Percentiles rank a stretch among this genome's conserved stretches.
phyloP scores from a whole-genome alignment of 2,888 invertebrate species.

The Deroplatys truncata region DNA sequence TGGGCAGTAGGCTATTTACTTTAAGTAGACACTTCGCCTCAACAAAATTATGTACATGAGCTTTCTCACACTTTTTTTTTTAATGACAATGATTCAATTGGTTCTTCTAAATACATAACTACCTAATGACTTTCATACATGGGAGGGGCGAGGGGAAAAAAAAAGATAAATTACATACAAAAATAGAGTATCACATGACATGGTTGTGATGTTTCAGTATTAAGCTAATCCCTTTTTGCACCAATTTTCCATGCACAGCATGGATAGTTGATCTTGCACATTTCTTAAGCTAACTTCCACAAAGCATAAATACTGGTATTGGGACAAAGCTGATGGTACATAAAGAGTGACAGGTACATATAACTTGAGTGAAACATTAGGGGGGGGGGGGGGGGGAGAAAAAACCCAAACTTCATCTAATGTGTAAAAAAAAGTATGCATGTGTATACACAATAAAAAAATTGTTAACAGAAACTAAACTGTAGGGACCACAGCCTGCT shows the following conservation, averaged over 20 bases:
- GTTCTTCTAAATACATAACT: neutral
- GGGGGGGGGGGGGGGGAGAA: no score
- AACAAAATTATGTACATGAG: neutral
- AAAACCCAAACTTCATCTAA: neutral
- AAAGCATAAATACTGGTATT: neutral
- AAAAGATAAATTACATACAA: constrained; percentile 5
- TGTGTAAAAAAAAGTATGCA: neutral
- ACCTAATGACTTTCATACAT: neutral
- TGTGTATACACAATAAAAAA: neutral
- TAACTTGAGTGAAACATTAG: neutral
- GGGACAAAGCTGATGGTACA: neutral
- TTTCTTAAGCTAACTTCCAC: neutral
- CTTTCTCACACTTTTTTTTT: neutral
- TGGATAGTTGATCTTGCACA: neutral
- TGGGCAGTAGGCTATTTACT: neutral
- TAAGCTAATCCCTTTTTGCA: neutral
- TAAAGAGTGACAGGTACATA: neutral
- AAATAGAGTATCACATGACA: constrained; percentile 7
- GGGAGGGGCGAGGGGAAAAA: neutral
- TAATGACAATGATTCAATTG: neutral
- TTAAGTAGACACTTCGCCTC: neutral
- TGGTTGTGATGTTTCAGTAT: neutral
- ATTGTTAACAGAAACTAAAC: neutral
- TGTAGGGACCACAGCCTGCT: constrained; percentile 11
- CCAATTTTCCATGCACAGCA: constrained; percentile 1